These are phyloP conservation scores for Catagonus wagneri DNA, from an alignment of 2,113 vertebrate genomes.

Conservation along the genomic window DNA sequence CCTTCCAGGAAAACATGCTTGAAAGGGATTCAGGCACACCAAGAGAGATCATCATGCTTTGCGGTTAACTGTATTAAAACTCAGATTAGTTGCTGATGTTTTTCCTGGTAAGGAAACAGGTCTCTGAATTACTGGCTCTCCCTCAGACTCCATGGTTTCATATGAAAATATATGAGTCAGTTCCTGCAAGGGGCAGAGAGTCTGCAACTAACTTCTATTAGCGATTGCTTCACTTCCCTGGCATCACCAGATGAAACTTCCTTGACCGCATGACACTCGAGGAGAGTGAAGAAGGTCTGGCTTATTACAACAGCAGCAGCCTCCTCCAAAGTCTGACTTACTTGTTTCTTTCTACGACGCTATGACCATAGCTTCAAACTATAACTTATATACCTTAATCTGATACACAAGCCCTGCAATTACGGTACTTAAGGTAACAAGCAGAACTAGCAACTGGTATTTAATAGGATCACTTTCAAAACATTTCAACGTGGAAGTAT, in stretches of 20 bases:
- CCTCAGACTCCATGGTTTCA: constrained; percentile 66
- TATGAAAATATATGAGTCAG: constrained; percentile 72
- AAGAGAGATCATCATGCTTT: constrained; percentile 21
- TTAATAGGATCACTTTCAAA: constrained; percentile 70
- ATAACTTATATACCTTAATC: neutral
- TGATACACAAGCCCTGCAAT: constrained; percentile 20
- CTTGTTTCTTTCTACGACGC: neutral
- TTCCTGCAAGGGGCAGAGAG: constrained; percentile 56
- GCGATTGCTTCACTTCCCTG: constrained; percentile 57
- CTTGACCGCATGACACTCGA: neutral
- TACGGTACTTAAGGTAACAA: constrained; percentile 42
- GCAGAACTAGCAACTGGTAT: constrained; percentile 47
- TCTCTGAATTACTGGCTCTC: constrained; percentile 68
- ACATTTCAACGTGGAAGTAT: constrained; percentile 33
- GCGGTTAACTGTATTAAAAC: constrained; percentile 53
- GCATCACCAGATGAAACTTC: constrained; percentile 44
- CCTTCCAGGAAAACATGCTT: constrained; percentile 54
- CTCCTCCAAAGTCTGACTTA: constrained; percentile 28
- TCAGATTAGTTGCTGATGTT: constrained; percentile 57
- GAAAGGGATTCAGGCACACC: constrained; percentile 55
- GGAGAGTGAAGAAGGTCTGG: neutral
- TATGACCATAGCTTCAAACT: neutral
- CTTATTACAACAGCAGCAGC: neutral
- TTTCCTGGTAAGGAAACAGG: constrained; percentile 76
- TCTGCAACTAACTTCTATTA: constrained; percentile 11